Evolutionary conservation across 1,140 invertebrate species (phyloP).

Genomic region (Rhopalosiphum maidis): DNA sequence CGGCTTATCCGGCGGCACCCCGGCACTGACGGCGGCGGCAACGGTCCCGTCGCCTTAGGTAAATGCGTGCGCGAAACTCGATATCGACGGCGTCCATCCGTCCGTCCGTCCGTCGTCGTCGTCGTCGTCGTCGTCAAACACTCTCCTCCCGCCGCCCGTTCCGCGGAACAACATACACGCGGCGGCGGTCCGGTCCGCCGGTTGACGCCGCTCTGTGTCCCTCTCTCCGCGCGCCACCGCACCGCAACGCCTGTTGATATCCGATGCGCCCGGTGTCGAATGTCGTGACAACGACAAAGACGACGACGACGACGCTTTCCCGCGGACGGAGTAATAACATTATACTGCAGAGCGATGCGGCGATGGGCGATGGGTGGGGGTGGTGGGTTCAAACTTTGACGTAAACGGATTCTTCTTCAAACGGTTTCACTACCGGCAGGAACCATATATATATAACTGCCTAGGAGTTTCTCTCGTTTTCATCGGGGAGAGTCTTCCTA

Average conservation of each 20-base stretch:
- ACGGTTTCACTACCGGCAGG: background rate
- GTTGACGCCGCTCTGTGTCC: background rate
- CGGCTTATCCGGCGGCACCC: slow-evolving; percentile 4
- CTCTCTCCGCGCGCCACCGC: no score
- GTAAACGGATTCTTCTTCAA: slow-evolving; percentile 2
- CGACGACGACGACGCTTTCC: background rate
- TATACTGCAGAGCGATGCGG: no score
- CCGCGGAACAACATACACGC: background rate
- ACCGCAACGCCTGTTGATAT: background rate
- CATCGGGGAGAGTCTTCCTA: background rate
- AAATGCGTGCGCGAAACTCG: slow-evolving; percentile 32
- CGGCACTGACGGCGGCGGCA: background rate
- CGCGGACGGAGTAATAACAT: background rate
- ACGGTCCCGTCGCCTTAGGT: background rate
- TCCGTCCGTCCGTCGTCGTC: slow-evolving; percentile 28
- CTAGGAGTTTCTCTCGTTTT: background rate
- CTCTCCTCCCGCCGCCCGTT: background rate
- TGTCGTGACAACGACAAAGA: background rate
- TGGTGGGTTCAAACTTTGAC: background rate
- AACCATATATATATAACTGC: background rate
- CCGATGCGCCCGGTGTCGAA: background rate
- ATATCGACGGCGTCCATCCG: slow-evolving; percentile 36
- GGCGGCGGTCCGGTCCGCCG: background rate
- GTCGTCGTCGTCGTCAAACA: slow-evolving; percentile 19
- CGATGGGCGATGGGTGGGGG: no score